Conservation (phyloP, 1,140 invertebrate species). For the Marisa cornuarietis region DNA sequence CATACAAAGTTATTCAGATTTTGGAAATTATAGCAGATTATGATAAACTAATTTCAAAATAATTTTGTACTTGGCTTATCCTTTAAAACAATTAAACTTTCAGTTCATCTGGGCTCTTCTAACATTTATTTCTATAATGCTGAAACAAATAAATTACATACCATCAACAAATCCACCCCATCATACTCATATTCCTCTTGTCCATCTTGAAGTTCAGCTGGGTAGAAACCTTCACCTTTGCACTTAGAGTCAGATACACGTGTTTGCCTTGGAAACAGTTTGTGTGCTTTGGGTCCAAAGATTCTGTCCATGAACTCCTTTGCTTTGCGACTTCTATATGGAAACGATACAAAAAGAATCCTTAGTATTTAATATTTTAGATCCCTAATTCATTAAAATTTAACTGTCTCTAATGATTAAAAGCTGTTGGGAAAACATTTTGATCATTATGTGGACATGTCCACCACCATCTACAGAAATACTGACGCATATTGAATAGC, state of each 20-base stretch:
- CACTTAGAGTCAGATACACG: constrained; percentile 30
- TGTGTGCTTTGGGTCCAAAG: constrained; percentile 45
- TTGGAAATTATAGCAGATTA: no score
- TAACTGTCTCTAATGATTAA: no score
- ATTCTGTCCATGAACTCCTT: constrained; percentile 36
- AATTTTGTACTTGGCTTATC: no score
- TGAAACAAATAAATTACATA: neutral
- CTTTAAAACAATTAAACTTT: no score
- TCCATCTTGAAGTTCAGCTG: constrained; percentile 15
- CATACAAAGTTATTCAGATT: no score
- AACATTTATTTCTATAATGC: neutral
- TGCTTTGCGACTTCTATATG: constrained; percentile 32
- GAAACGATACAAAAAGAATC: neutral
- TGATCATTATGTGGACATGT: no score
- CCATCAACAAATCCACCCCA: constrained; percentile 31
- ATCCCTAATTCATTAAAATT: no score
- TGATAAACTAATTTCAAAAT: no score
- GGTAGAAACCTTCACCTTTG: constrained; percentile 35
- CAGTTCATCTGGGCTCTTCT: no score
- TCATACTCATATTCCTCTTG: constrained; percentile 30
- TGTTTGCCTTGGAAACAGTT: constrained; percentile 29
- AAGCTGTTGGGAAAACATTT: no score
- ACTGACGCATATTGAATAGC: no score
- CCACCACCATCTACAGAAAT: no score
- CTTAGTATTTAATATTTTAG: neutral